Conservation (phyloP, 2,113 vertebrate genomes). For the Heloderma charlesbogerti region DNA sequence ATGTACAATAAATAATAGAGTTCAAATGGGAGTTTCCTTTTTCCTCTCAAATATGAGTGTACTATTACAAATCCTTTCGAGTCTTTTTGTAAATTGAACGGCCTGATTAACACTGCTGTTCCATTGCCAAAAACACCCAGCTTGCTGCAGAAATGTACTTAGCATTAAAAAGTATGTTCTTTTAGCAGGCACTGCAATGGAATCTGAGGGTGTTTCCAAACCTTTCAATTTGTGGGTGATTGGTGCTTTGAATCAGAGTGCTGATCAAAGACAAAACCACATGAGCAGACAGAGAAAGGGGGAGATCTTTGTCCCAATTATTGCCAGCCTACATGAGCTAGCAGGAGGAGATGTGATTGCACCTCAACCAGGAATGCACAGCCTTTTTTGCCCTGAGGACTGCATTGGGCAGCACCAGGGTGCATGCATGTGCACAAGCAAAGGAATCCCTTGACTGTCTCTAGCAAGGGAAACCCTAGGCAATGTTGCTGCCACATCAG, state of each 20-base stretch:
- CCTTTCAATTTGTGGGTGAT: background rate
- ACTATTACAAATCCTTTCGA: constrained; percentile 67
- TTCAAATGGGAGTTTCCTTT: constrained; percentile 58
- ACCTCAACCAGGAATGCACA: too few species aligned
- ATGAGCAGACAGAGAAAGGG: background rate
- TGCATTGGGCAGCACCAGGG: too few species aligned
- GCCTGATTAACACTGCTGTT: constrained; percentile 51
- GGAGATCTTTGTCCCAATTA: background rate
- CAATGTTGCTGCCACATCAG: too few species aligned
- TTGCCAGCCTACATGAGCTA: background rate
- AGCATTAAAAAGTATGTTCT: accelerated
- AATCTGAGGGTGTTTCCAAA: background rate
- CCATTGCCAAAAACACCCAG: constrained; percentile 51
- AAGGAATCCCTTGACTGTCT: too few species aligned
- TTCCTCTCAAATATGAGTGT: constrained; percentile 40
- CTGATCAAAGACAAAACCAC: background rate
- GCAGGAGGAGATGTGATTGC: too few species aligned
- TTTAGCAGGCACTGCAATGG: background rate
- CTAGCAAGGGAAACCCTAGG: background rate
- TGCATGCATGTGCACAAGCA: too few species aligned
- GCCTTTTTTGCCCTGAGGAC: too few species aligned
- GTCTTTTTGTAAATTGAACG: constrained; percentile 53
- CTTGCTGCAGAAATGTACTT: constrained; percentile 23
- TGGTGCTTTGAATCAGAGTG: background rate
- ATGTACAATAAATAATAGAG: constrained; percentile 51